Evolutionary conservation across 2,888 invertebrate species (phyloP), one percentile per base, ranked within the genome.

Genomic region (Pterostichus madidus): DNA sequence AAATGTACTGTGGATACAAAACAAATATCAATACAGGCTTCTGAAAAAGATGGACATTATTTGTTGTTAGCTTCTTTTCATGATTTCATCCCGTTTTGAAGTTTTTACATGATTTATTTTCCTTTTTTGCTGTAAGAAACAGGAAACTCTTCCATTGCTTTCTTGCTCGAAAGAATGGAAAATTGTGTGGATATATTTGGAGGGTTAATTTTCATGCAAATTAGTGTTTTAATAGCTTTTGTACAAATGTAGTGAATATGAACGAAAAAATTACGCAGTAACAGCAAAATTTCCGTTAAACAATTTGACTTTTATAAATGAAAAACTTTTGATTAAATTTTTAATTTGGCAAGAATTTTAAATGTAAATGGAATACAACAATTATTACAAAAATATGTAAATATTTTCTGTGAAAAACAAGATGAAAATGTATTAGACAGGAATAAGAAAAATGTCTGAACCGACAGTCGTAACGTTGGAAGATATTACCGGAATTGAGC

Each of bases 291-390:
- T 49, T 49, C 4, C 49, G 11, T 56, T 15, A 4, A 8, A 13
- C 2, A 56, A 56, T 56, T 17, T 56, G 17, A 7, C 52, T 4
- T 56, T 17, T 56, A 5, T 17, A 17, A 56, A 56, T 56, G 56
- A 17, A 56, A 53, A 56, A 56, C 13, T 52, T 56, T 56, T 56
- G 24, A 56, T 56, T 56, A 56, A 56, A 56, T 17, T 56, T 17
- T 17, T 56, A 56, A 56, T 56, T 8, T 5, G 6, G 10, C 2
- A 1, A 49, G n/a, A 56, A 56, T 13, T 56, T 56, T 17, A 13
- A 56, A 56, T 17, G 56, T 56, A 56, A 56, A 56, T 56, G 13
- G 2, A 8, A 13, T 13, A 17, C 17, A 15, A 7, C 7, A 17
- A 56, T 56, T 8, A 56, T 56, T 56, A 17, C 15, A 17, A 17